Evolutionary conservation across 2,888 invertebrate genomes (phyloP).

Genomic region (Sericinus montela): DNA sequence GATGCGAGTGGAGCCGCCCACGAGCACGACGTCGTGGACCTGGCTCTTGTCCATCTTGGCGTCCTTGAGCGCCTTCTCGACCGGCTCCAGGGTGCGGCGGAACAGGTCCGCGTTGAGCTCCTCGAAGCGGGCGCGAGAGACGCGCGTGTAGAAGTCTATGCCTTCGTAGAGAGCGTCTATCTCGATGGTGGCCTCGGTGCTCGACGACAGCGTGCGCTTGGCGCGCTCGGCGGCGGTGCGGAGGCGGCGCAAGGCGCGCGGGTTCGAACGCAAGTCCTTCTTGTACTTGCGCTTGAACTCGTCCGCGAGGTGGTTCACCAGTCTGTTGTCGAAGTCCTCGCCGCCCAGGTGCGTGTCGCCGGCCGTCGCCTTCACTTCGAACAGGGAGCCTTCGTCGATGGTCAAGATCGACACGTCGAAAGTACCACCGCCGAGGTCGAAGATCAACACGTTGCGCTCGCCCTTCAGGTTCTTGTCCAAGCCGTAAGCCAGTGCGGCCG

Average conservation of each 20-base stretch:
- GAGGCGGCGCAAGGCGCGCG: constrained; percentile 83
- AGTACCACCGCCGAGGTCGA: constrained; percentile 83
- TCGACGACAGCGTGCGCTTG: constrained; percentile 87
- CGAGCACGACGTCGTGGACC: constrained; percentile 89
- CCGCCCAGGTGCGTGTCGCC: constrained; percentile 86
- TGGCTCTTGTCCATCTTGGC: constrained; percentile 87
- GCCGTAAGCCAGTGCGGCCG: constrained; percentile 86
- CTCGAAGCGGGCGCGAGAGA: constrained; percentile 87
- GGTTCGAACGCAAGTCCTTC: constrained; percentile 83
- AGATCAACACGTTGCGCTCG: constrained; percentile 82
- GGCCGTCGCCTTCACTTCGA: constrained; percentile 90
- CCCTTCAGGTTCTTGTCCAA: constrained; percentile 83
- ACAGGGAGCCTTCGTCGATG: constrained; percentile 87
- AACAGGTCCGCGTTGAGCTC: constrained; percentile 86
- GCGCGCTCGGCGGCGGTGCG: constrained; percentile 88
- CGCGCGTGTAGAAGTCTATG: constrained; percentile 83
- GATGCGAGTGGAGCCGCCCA: constrained; percentile 89
- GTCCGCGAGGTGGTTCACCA: constrained; percentile 83
- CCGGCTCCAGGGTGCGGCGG: constrained; percentile 85
- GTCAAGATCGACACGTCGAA: constrained; percentile 92
- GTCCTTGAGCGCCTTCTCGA: constrained; percentile 87
- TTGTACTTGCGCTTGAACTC: constrained; percentile 86
- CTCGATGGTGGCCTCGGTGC: constrained; percentile 86
- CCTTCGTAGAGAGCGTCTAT: constrained; percentile 87
- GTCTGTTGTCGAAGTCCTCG: constrained; percentile 81